Base-by-base conservation (phyloP, 2,113 vertebrate genomes). In the Trematomus loennbergii region DNA sequence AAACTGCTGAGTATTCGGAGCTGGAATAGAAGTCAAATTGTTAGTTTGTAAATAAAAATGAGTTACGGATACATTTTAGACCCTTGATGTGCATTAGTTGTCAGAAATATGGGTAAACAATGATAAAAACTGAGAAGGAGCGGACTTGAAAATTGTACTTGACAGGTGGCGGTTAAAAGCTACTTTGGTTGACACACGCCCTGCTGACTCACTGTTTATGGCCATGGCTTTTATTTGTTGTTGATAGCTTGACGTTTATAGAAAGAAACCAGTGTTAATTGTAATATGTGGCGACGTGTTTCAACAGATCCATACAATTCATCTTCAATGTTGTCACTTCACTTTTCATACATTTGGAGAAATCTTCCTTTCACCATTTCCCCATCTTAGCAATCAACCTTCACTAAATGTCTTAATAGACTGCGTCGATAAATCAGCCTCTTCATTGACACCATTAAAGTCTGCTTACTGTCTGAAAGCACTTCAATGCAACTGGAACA, bases 131-230 rank as follows among this genome's bases (percentile, higher is more conserved):
- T 71, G 52, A 83, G 29, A 13, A 76, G 36, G 53, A 69, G 40
- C 62, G 50, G 25, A 76, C 45, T 50, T 63, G 46, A 84, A 66
- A 78, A 84, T 70, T 54, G 9, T 1, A 43, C 13, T 74, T 59
- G 67, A 83, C 65, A 54, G 81, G 71, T 54, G 50, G 63, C 70
- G 81, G 72, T 85, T 74, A 75, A 12, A 55, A 63, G 48, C 55
- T 0, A 15, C 49, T 55, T 65, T 12, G 33, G 61, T 20, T 43
- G 72, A 87, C 78, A 77, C 74, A 81, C 79, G 67, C 79, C 72
- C 80, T 33, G 36, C 75, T 82, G 80, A 88, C 69, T 85, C 78
- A 80, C 57, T 58, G 55, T 84, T 80, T 78, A 80, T 25, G 8
- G 78, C 77, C 12, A 4, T 20, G 9, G 65, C 68, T 58, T 83